Evolutionary conservation across 1,140 invertebrate genomes (phyloP).

Genomic region (Saccostrea echinata): DNA sequence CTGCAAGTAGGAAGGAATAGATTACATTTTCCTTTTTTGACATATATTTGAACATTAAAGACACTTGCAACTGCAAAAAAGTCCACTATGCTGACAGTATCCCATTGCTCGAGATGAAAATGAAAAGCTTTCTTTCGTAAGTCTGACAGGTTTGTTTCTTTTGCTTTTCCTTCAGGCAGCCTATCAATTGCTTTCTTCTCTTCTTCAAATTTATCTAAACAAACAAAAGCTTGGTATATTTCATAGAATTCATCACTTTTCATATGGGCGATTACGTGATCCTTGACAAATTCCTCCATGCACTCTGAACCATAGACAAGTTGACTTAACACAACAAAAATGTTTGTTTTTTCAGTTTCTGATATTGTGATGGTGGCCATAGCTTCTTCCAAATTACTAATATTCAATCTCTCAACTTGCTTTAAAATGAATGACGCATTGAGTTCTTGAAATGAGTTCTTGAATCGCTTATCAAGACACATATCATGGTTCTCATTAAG

Average conservation of each 20-base stretch:
- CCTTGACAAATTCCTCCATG: neutral
- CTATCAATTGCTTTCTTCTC: neutral
- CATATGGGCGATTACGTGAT: neutral
- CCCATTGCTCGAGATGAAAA: neutral
- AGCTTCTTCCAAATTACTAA: neutral
- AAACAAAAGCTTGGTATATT: neutral
- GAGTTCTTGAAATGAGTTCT: neutral
- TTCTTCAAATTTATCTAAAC: neutral
- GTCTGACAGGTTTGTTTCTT: neutral
- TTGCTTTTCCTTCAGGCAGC: neutral
- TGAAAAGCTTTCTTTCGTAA: neutral
- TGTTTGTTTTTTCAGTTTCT: neutral
- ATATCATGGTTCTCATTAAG: neutral
- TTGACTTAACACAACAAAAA: neutral
- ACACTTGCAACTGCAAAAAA: constrained; percentile 25
- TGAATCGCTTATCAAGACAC: constrained; percentile 24
- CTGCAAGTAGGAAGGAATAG: neutral
- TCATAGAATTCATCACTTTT: neutral
- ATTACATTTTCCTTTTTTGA: neutral
- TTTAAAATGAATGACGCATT: neutral
- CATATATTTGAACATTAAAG: neutral
- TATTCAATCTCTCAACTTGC: neutral
- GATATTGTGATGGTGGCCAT: neutral
- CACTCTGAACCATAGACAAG: neutral
- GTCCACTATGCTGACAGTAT: neutral